Evolutionary conservation across 37 sponge, comb jelly and placozoan species (phyloP), one percentile per base, ranked within the genome.

Genomic region (Halichondria panicea): DNA sequence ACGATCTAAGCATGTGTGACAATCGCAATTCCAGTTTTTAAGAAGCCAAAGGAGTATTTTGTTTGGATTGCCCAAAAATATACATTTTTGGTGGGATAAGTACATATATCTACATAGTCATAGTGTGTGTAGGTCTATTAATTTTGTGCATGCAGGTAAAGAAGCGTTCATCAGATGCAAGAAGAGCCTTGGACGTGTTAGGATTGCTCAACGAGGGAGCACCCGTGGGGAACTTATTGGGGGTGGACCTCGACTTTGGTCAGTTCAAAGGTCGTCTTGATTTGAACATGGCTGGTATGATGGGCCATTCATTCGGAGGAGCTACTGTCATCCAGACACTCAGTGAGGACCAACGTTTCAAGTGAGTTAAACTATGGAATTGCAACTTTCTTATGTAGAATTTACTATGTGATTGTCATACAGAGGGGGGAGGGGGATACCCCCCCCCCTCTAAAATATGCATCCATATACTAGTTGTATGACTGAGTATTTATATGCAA

Each of bases 241-340:
- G 54, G 15, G 74, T 67, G 7, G 57, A 59, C 31, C 76, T 76
- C 48, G 72, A 81, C 43, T 90, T 80, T 43, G 63, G 35, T 31
- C 85, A 84, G 72, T 84, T 89, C 63, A 21, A 86, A 81, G 80
- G 75, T 21, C 59, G 88, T 15, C 43, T 86, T 44, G 76, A 91
- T 39, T 2, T 91, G 22, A 65, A 55, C 19, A 71, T 31, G 28
- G 76, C 71, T 46, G 87, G 67, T 33, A 63, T 85, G 15, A 87
- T 86, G 72, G 92, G 92, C 0, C 92, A 91, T 46, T 91, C 92
- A 28, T 91, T 82, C 73, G 92, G 92, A 46, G 88, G 76, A 0
- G 79, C 77, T 0, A 82, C 92, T 34, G 75, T 83, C 12, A 48
- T 91, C 13, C 78, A 71, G 67, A 56, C 92, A 22, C 76, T 91